These are phyloP conservation scores for Nasua narica DNA, from an alignment of 2,797 vertebrate species.

Conservation along the genomic window DNA sequence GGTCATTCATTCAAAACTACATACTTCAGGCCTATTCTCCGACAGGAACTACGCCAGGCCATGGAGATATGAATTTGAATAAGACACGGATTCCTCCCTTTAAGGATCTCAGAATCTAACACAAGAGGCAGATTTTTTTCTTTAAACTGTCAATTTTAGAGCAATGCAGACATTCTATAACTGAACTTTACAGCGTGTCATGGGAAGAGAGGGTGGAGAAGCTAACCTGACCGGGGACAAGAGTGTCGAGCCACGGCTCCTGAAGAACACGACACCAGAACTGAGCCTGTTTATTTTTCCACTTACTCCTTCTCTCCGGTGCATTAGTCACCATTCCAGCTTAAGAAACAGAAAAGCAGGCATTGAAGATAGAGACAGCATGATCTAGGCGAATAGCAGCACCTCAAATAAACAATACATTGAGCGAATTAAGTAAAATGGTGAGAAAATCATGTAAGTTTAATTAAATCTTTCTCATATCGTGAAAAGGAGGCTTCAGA, in stretches of 20 bases:
- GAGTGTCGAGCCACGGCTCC: not conserved
- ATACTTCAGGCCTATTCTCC: not conserved
- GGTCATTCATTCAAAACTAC: not conserved
- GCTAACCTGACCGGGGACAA: not conserved
- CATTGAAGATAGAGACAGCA: not conserved
- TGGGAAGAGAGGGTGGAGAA: not conserved
- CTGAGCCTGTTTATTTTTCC: not conserved
- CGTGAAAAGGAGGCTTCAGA: not conserved
- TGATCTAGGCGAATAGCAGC: not conserved
- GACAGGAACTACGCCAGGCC: not conserved
- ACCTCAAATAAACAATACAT: slow-evolving; percentile 3
- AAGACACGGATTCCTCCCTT: not conserved
- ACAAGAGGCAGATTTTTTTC: not conserved
- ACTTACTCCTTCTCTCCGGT: not conserved
- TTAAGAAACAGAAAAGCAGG: not conserved
- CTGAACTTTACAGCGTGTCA: not conserved
- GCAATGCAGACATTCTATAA: not conserved
- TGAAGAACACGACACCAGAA: not conserved
- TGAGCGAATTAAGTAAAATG: slow-evolving; percentile 8
- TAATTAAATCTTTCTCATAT: not conserved
- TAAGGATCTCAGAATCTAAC: slow-evolving; percentile 11
- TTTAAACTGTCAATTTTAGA: not conserved
- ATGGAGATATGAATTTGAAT: not conserved
- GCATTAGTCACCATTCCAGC: not conserved
- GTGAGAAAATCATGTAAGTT: not conserved